These are phyloP conservation scores for Pelecanus crispus DNA, from an alignment of 2,113 vertebrate species.

Conservation along the genomic window DNA sequence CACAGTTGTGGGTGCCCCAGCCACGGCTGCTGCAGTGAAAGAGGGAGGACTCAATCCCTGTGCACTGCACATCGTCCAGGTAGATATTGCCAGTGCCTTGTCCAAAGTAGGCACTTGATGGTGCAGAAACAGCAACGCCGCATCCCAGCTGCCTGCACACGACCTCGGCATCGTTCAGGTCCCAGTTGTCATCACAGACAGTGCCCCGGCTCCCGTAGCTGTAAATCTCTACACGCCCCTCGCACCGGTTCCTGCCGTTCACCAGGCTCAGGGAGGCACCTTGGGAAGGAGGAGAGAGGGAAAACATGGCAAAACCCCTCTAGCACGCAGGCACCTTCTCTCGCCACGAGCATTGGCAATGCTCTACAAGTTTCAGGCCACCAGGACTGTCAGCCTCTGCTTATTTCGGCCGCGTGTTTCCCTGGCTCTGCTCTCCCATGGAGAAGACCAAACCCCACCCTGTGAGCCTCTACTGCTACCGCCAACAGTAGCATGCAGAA, in stretches of 20 bases:
- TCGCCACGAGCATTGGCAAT: fast-evolving
- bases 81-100: too few relatives aligned
- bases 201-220: constrained; percentile 9
- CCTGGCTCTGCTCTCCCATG: too few relatives aligned
- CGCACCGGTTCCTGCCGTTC: neutral
- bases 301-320: too few relatives aligned
- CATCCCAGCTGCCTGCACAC: constrained; percentile 61
- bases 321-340: fast-evolving
- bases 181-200: constrained; percentile 57
- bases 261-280: neutral
- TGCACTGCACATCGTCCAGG: too few relatives aligned
- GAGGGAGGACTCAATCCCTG: too few relatives aligned
- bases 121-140: constrained; percentile 7
- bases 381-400: fast-evolving
- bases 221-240: constrained; percentile 12
- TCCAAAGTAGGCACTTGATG: constrained; percentile 1
- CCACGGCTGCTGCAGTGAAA: too few relatives aligned
- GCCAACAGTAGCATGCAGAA: fast-evolving
- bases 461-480: too few relatives aligned
- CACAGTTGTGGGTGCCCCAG: too few relatives aligned
- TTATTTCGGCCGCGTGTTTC: fast-evolving
- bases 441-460: too few relatives aligned
- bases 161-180: neutral
- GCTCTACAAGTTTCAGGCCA: fast-evolving
- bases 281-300: neutral